Base-by-base conservation (phyloP, 2,113 vertebrate species). In the Prionailurus viverrinus region DNA sequence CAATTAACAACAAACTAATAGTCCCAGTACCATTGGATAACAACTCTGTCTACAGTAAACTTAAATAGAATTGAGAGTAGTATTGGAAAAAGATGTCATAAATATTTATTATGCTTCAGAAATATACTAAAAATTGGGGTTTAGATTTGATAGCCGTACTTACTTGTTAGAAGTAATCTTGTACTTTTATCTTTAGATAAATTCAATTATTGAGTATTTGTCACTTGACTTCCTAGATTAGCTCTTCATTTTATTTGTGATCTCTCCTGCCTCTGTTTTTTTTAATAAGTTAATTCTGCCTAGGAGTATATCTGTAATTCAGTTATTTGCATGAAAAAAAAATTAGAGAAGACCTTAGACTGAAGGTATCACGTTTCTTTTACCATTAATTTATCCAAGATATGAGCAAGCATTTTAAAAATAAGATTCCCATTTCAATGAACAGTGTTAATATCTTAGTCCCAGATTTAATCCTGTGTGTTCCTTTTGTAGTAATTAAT, bases 401-500 rank as follows among this genome's bases (percentile, higher is more conserved):
- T 78, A 89, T 66, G 14, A 85, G 9, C 8, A 86, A 53, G 4
- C 55, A 29, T 97, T 97, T 93, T 41, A 29, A 90, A 53, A 94
- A 83, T 69, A 76, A 91, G 4, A 0, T 69, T 97, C 13, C 91
- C 25, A n/a, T 39, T 94, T 98, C 68, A 96, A 4, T 80, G 76
- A 91, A 36, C 92, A 15, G 84, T 71, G 76, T 96, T 97, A 95
- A 85, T 96, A 89, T 97, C 97, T 81, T 45, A 27, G 84, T 97
- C 91, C 74, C 82, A 95, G 81, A 53, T 98, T 94, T 97, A 91
- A 94, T 96, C 51, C 87, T 41, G 14, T 76, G 14, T 95, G 61
- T 94, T 98, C 33, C 69, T 87, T 97, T 97, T 96, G 45, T 90
- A 94, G 71, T 98, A 96, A 97, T 98, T 98, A 98, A 98, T 98